A percentile compares a stretch with the other conserved stretches of the same genome.
These are phyloP conservation scores for Drosophila kikkawai DNA, from an alignment of 1,140 invertebrate genomes.

Conservation along the genomic window DNA sequence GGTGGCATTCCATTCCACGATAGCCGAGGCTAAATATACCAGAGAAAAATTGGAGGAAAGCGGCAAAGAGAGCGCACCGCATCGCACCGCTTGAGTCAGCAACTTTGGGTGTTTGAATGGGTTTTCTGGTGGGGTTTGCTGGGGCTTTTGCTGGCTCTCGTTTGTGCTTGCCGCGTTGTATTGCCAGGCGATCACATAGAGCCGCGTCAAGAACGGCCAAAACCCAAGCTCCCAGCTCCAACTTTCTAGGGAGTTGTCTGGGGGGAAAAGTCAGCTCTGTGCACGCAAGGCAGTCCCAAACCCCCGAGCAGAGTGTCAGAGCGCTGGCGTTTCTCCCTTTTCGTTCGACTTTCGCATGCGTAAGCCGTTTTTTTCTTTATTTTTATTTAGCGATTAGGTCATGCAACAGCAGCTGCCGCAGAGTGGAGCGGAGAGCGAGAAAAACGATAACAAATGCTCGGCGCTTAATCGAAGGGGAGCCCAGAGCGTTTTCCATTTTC, in stretches of 20 bases:
- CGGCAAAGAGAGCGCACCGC: constrained; percentile 38
- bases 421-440: constrained; percentile 26
- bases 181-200: constrained; percentile 21
- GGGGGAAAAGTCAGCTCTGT: constrained; percentile 30
- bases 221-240: constrained; percentile 25
- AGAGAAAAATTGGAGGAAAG: constrained; percentile 34
- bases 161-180: constrained; percentile 6
- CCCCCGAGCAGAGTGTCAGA: constrained; percentile 21
- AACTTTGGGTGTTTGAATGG: constrained; percentile 32
- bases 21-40: constrained; percentile 29
- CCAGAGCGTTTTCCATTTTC: constrained; percentile 51
- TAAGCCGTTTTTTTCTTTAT: constrained; percentile 33
- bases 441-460: constrained; percentile 50
- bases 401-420: constrained; percentile 65
- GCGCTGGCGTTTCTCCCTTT: constrained; percentile 43
- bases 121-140: constrained; percentile 25
- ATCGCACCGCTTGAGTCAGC: constrained; percentile 31
- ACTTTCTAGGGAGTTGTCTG: constrained; percentile 71
- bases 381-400: constrained; percentile 78
- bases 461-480: constrained; percentile 27
- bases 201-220: constrained; percentile 24
- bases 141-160: background rate
- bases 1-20: constrained; percentile 51
- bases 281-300: constrained; percentile 57
- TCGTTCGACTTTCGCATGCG: constrained; percentile 56